These are phyloP conservation scores for Eucidaris tribuloides DNA, from an alignment of 35 echinoderm and acorn worm species.

Conservation along the genomic window DNA sequence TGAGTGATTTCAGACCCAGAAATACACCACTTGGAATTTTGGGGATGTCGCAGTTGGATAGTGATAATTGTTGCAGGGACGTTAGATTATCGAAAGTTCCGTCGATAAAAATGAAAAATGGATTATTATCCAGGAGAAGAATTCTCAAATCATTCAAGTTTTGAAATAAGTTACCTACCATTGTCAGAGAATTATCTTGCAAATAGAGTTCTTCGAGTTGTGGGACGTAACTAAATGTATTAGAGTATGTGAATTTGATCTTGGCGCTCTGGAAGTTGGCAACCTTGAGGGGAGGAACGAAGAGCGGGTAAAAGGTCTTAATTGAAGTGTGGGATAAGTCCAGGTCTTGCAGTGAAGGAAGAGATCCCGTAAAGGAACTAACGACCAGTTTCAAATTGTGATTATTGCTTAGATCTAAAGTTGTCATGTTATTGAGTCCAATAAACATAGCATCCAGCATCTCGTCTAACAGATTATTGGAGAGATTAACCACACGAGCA, in stretches of 20 bases:
- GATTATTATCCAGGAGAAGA: neutral
- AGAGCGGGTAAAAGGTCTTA: neutral
- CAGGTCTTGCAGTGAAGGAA: neutral
- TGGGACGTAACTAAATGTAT: neutral
- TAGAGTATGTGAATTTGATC: neutral
- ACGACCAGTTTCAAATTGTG: neutral
- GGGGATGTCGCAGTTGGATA: neutral
- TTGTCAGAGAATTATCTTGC: too few relatives aligned
- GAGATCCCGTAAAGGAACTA: neutral
- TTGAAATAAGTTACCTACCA: too few relatives aligned
- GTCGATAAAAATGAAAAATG: neutral
- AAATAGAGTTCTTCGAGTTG: neutral
- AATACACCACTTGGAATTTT: neutral
- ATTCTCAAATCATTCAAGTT: neutral
- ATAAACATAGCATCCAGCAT: neutral
- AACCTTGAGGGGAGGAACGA: neutral
- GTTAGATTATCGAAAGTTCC: neutral
- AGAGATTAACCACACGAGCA: neutral
- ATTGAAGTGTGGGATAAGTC: neutral
- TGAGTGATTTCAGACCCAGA: neutral
- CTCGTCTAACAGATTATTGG: neutral
- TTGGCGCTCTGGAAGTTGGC: neutral
- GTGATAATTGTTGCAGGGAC: neutral
- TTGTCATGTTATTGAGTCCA: neutral
- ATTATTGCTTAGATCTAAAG: neutral